Evolutionary conservation across 2,113 vertebrate genomes (phyloP).

Genomic region (Rhadina sibilatrix): DNA sequence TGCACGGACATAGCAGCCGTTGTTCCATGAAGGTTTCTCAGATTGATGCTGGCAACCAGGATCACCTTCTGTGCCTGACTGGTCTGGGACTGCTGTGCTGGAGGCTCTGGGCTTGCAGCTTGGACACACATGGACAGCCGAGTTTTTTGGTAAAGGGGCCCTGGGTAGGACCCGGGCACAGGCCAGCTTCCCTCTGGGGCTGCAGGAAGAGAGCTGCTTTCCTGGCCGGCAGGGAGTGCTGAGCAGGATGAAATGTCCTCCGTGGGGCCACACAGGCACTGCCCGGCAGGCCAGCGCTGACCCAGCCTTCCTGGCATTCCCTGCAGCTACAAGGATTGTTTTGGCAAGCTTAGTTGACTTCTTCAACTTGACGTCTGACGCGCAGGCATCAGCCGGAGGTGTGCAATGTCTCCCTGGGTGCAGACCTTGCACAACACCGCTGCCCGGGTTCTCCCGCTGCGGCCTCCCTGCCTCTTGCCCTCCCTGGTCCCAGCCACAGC

Average conservation of each 20-base stretch:
- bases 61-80: background rate
- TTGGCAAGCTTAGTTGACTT: background rate
- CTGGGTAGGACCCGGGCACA: background rate
- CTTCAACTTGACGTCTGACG: too few relatives aligned
- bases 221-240: background rate
- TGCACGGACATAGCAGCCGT: background rate
- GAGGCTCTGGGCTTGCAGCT: background rate
- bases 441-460: too few relatives aligned
- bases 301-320: background rate
- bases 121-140: fast-evolving
- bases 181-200: background rate
- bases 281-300: fast-evolving
- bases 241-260: background rate
- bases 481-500: background rate
- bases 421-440: fast-evolving
- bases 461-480: background rate
- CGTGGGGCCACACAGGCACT: fast-evolving
- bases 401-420: fast-evolving
- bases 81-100: background rate
- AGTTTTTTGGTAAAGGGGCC: background rate
- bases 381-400: background rate
- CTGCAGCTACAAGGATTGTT: background rate
- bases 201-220: background rate
- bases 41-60: background rate
- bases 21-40: background rate